Evolutionary conservation across 2,797 vertebrate species (phyloP).

Genomic region (Typhlichthys subterraneus): DNA sequence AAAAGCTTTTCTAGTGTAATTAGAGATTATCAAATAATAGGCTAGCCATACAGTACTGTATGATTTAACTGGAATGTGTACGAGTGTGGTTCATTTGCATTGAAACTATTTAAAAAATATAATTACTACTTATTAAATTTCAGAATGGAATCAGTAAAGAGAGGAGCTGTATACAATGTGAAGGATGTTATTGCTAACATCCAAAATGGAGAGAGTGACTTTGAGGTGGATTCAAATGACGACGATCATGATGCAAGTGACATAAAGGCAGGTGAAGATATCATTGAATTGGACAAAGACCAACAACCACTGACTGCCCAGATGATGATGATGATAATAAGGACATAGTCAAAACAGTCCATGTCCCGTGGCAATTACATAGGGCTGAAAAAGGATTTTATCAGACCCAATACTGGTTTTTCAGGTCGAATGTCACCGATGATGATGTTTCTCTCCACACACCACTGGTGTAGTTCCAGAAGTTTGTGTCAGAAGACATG

Average conservation of each 20-base stretch:
- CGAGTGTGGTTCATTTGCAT: conserved; percentile 3
- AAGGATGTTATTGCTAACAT: conserved; percentile 17
- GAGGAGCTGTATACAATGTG: conserved; percentile 8
- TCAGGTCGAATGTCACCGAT: neutral
- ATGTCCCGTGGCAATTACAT: conserved; percentile 6
- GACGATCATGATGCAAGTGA: conserved; percentile 20
- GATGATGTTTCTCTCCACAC: neutral
- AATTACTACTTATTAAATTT: conserved; percentile 18
- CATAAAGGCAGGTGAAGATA: conserved; percentile 9
- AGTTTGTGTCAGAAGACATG: conserved; percentile 16
- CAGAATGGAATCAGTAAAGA: conserved; percentile 26
- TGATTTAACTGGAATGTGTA: conserved; percentile 9
- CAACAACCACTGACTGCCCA: conserved; percentile 10
- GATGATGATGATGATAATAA: neutral
- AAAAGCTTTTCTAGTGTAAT: conserved; percentile 4
- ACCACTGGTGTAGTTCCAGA: neutral
- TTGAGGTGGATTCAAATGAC: conserved; percentile 12
- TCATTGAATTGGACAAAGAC: conserved; percentile 13
- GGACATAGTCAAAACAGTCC: conserved; percentile 8
- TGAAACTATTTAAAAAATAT: conserved; percentile 7
- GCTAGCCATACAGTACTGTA: conserved; percentile 8
- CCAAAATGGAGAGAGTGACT: conserved; percentile 25
- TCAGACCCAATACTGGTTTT: conserved; percentile 8
- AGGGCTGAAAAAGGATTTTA: conserved; percentile 11
- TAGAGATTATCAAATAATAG: conserved; percentile 1